Percentiles rank a stretch among this genome's conserved stretches.
phyloP scores from a whole-genome alignment of 2,797 vertebrate genomes.

The Malacoraja senta region DNA sequence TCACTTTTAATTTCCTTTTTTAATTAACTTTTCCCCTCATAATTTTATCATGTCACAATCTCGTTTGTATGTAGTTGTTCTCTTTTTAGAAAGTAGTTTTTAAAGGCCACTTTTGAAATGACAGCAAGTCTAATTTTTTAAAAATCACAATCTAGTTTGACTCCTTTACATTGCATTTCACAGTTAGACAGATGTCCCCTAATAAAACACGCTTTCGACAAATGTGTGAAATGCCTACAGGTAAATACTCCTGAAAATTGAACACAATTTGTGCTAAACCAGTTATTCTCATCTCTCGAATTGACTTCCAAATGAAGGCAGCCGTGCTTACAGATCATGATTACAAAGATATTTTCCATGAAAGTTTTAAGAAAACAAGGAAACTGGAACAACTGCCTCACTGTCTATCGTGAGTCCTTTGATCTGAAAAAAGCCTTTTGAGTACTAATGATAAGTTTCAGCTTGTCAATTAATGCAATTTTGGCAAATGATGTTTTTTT shows the following conservation, averaged over 20 bases:
- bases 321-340: background rate
- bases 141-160: background rate
- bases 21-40: background rate
- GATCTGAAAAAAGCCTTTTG: background rate
- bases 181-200: background rate
- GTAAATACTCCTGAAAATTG: constrained; percentile 7
- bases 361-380: constrained; percentile 22
- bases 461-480: constrained; percentile 8
- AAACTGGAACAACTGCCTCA: constrained; percentile 21
- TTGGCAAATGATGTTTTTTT: constrained; percentile 5
- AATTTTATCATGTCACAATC: background rate
- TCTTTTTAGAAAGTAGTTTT: background rate
- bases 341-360: constrained; percentile 27
- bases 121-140: background rate
- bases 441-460: constrained; percentile 24
- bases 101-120: background rate
- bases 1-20: constrained; percentile 1
- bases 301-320: constrained; percentile 5
- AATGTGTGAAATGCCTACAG: background rate
- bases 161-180: constrained; percentile 7
- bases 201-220: background rate
- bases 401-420: constrained; percentile 11
- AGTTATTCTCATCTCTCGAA: background rate
- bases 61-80: background rate
- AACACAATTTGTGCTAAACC: background rate